Evolutionary conservation across 2,888 invertebrate species (phyloP).

Genomic region (Eupithecia vulgata): DNA sequence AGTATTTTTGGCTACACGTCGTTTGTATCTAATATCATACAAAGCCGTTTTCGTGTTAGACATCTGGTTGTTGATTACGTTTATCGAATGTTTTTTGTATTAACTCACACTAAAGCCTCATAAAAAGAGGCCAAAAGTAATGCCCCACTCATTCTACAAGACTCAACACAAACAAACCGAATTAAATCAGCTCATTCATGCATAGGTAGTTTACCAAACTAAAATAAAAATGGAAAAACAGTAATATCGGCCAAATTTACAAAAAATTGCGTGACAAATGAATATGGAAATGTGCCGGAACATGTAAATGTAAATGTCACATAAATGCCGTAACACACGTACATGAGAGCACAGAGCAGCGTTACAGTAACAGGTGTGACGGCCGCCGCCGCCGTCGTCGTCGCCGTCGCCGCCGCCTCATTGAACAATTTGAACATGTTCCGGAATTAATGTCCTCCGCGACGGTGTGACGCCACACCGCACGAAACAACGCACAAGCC

Average conservation of each 20-base stretch:
- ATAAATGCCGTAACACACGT: slow-evolving; percentile 15
- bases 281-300: not conserved
- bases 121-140: not conserved
- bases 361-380: slow-evolving; percentile 33
- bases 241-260: not conserved
- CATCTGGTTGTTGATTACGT: too few relatives aligned
- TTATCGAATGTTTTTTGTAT: too few relatives aligned
- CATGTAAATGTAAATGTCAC: too few relatives aligned
- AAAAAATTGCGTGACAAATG: not conserved
- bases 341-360: slow-evolving; percentile 31
- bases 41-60: too few relatives aligned
- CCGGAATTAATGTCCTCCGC: slow-evolving; percentile 47
- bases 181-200: not conserved
- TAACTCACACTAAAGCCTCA: not conserved
- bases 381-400: slow-evolving; percentile 24
- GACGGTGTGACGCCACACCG: slow-evolving; percentile 23
- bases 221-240: not conserved
- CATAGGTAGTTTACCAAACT: not conserved
- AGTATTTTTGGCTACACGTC: too few relatives aligned
- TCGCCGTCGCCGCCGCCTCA: too few relatives aligned
- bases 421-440: slow-evolving; percentile 48
- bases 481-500: not conserved
- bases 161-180: not conserved
- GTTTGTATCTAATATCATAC: too few relatives aligned
- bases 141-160: not conserved